Evolutionary conservation across 2,888 invertebrate species (phyloP).

Genomic region (Ypsolopha sequella): DNA sequence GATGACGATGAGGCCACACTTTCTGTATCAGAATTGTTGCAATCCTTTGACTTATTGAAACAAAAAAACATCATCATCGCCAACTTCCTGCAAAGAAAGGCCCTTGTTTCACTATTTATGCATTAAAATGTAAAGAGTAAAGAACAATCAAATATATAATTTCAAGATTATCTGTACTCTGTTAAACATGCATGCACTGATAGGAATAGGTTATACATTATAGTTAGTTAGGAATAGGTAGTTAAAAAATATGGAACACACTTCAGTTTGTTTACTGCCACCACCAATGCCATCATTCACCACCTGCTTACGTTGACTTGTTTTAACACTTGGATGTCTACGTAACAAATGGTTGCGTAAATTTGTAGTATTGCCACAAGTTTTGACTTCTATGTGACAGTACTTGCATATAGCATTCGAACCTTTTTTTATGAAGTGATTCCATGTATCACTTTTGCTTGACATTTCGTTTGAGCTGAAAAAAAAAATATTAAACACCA

Average conservation of each 20-base stretch:
- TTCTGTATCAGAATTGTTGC: background rate
- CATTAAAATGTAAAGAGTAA: too few relatives aligned
- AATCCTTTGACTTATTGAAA: background rate
- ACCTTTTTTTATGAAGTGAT: background rate
- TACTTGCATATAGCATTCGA: background rate
- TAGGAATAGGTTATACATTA: too few relatives aligned
- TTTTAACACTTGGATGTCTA: background rate
- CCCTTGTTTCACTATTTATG: too few relatives aligned
- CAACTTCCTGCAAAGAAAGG: too few relatives aligned
- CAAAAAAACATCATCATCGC: too few relatives aligned
- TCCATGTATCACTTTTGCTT: background rate
- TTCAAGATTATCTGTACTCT: too few relatives aligned
- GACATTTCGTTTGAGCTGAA: background rate
- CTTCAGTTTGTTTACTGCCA: background rate
- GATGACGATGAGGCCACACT: background rate
- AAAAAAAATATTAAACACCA: background rate
- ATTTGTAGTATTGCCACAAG: background rate
- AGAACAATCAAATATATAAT: too few relatives aligned
- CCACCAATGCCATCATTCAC: background rate
- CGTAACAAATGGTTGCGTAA: background rate
- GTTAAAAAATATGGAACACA: too few relatives aligned
- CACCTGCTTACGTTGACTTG: background rate
- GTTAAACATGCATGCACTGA: too few relatives aligned
- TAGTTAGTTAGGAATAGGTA: too few relatives aligned
- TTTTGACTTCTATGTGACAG: background rate